Base-by-base conservation (phyloP, 2,888 invertebrate genomes). In the Heliconius cydno region DNA sequence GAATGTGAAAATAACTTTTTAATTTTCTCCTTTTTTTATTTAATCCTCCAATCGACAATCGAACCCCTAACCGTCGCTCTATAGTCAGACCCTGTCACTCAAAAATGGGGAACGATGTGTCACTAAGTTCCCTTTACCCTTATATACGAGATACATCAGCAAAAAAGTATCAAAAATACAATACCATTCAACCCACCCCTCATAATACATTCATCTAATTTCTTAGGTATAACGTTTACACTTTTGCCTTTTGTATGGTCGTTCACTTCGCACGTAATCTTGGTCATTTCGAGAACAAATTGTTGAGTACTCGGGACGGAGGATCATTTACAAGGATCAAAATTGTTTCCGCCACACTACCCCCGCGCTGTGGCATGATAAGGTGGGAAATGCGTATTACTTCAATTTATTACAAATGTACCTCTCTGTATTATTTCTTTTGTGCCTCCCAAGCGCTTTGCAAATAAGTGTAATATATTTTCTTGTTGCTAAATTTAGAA, bases 211-310 rank as follows among this genome's bases (percentile, higher is more conserved):
- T 65, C 15, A 41, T 41, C 38, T 65, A 75, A 75, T 75, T 75
- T 60, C 38, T 65, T 65, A 65, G 28, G 67, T 46, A 72, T 76
- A 79, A 78, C 73, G 78, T 73, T 52, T 78, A 65, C 70, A 78
- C 71, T 76, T 79, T 80, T 79, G 79, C 74, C 72, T 81, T 81
- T 80, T 74, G 82, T 65, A 63, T 75, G 79, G 76, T 79, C 83
- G 79, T 83, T 80, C 70, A 83, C 80, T 82, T 81, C 77, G 78
- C 81, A 77, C 81, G 80, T 84, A 83, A 84, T 83, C 82, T 82
- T 78, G 82, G 81, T 81, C 81, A 82, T 81, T 83, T 80, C 77
- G 79, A 68, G 81, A 81, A 81, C 79, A 79, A 81, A 81, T 79
- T 81, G 81, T 81, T 74, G 74, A 77, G 65, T 75, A 77, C 77